Evolutionary conservation across 2,888 invertebrate species (phyloP), one percentile per base, ranked within the genome.

Genomic region (Drosophila meridionalis): DNA sequence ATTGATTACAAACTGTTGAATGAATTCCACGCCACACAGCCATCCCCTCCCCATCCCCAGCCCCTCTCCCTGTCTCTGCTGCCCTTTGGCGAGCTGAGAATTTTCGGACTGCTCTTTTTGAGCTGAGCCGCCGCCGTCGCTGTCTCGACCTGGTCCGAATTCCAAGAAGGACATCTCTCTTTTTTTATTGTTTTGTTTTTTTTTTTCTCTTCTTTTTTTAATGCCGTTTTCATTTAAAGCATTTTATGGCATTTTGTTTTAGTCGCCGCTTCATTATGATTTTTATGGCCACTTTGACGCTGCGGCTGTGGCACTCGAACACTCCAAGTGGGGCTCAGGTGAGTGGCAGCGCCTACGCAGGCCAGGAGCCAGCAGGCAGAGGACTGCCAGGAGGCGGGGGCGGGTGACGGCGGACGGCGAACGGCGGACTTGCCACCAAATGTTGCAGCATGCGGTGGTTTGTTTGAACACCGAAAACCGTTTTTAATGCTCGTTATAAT

Each of bases 211-310:
- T 53, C 5, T 65, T 47, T 70, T 76, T 76, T 83, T 72, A 69
- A 73, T 80, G 77, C 72, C 72, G 82, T 89, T 89, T 87, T 87
- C 87, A 87, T 83, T 89, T 89, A 82, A 82, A 72, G 81, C 71
- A 86, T 87, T 86, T 86, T 89, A 86, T 87, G 87, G 82, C 81
- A 89, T 89, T 87, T 87, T 84, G 84, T 79, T 87, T 79, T 76
- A 84, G 87, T 89, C 85, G 85, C 85, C 87, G 85, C 82, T 87
- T 89, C 89, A 89, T 87, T 87, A 89, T 89, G 89, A 87, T 89
- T 89, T 87, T 87, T 87, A 87, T 87, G 84, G 89, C 73, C 85
- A 84, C 85, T 89, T 87, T 82, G 73, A 84, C 76, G 73, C 76
- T 75, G 72, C 61, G 65, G 67, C 64, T 62, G 50, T 64, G 48